Evolutionary conservation across 2,797 vertebrate species (phyloP).

Genomic region (Oreochromis grahami): DNA sequence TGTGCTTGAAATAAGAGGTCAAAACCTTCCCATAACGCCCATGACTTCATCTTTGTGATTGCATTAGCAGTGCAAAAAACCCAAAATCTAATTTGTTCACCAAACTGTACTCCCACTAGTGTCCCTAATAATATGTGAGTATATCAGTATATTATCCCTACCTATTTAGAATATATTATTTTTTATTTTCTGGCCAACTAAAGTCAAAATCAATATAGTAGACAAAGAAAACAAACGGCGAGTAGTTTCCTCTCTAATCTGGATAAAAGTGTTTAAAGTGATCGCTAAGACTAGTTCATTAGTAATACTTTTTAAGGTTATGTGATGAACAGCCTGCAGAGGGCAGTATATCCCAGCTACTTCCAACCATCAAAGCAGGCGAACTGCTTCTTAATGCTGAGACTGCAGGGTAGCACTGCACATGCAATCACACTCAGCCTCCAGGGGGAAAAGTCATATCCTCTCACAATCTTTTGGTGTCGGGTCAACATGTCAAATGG

Average conservation of each 20-base stretch:
- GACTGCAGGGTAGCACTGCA: background rate
- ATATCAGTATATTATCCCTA: background rate
- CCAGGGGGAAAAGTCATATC: background rate
- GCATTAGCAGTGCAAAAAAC: constrained; percentile 5
- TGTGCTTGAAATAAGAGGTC: background rate
- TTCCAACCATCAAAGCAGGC: background rate
- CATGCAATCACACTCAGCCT: constrained; percentile 23
- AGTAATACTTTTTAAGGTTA: background rate
- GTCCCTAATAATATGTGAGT: background rate
- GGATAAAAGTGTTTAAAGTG: background rate
- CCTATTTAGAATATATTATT: background rate
- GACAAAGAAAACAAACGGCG: background rate
- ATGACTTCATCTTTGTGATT: background rate
- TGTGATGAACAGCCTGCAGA: constrained; percentile 17
- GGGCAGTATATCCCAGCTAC: constrained; percentile 5
- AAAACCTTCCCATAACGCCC: background rate
- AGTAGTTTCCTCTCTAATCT: background rate
- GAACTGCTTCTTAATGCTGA: background rate
- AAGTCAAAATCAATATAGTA: background rate
- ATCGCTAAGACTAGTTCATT: background rate
- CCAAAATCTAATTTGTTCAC: background rate
- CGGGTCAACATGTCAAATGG: constrained; percentile 4
- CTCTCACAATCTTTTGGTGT: constrained; percentile 18
- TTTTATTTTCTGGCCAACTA: background rate
- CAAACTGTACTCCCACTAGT: background rate